phyloP scores from a whole-genome alignment of 2,113 vertebrate genomes.

The Nanorana parkeri region DNA sequence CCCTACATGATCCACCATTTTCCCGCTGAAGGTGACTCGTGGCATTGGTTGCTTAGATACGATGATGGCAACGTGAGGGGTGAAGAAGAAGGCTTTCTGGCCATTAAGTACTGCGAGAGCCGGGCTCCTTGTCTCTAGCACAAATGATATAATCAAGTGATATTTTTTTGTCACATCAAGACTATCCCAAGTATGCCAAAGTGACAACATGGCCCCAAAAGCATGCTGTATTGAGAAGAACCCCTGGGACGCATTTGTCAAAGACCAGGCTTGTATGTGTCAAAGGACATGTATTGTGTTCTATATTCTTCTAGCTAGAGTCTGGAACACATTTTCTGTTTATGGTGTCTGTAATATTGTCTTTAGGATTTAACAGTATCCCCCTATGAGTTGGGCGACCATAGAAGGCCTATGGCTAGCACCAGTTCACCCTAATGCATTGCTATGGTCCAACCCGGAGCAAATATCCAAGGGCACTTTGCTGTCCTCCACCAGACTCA shows the following conservation, averaged over 20 bases:
- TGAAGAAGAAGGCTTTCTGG: conserved; percentile 2
- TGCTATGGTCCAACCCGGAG: no score
- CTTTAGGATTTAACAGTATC: no score
- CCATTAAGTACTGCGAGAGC: conserved; percentile 31
- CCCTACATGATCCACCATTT: conserved; percentile 21
- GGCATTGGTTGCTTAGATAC: conserved; percentile 20
- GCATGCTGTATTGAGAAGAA: not conserved
- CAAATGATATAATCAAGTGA: conserved; percentile 22
- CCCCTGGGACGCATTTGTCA: not conserved
- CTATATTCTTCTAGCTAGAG: no score
- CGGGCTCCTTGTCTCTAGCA: not conserved
- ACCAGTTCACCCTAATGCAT: no score
- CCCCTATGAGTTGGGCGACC: no score
- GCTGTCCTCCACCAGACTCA: no score
- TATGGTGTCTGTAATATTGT: no score
- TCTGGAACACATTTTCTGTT: no score
- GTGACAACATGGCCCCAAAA: conserved; percentile 1
- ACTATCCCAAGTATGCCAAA: not conserved
- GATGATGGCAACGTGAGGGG: conserved; percentile 4
- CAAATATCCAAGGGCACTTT: no score
- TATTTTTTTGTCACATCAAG: conserved; percentile 16
- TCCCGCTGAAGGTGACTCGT: conserved; percentile 41
- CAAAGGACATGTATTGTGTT: not conserved
- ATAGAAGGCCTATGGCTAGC: no score
- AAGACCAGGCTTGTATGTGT: not conserved